Percentiles rank a stretch among this genome's conserved stretches.
Evolutionary conservation across 2,797 vertebrate species (phyloP).

Genomic region (Enteromius viviparus): DNA sequence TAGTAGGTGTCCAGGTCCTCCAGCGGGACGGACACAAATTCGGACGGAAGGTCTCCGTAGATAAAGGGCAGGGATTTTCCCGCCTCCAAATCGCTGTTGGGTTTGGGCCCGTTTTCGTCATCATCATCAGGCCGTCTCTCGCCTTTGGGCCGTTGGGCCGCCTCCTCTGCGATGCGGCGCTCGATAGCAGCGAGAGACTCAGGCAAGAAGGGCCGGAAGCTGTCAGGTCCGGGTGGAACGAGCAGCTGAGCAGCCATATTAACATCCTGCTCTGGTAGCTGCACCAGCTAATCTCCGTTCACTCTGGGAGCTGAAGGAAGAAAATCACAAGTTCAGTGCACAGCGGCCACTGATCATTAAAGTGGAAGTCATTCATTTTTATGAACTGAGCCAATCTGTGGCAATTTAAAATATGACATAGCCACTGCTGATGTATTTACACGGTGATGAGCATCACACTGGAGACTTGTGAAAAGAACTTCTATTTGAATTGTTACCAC

Average conservation of each 20-base stretch:
- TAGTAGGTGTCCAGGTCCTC: conserved; percentile 96
- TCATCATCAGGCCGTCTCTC: conserved; percentile 81
- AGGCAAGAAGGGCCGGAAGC: conserved; percentile 92
- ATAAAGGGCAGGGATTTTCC: conserved; percentile 96
- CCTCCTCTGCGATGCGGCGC: conserved; percentile 90
- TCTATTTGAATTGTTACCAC: not conserved
- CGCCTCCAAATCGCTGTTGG: conserved; percentile 97
- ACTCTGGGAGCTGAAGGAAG: conserved; percentile 69
- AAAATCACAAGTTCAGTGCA: not conserved
- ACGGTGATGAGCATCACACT: not conserved
- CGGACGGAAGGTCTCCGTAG: conserved; percentile 89
- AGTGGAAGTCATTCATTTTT: not conserved
- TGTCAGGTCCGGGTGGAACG: conserved; percentile 98
- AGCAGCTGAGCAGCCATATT: conserved; percentile 97
- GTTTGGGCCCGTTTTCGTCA: conserved; percentile 90
- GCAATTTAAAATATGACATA: not conserved
- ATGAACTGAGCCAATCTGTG: not conserved
- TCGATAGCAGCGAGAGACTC: conserved; percentile 96
- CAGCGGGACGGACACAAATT: conserved; percentile 91
- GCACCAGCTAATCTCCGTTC: conserved; percentile 60
- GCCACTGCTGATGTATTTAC: not conserved
- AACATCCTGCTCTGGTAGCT: conserved; percentile 93
- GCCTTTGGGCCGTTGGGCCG: conserved; percentile 85
- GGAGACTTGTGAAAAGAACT: not conserved
- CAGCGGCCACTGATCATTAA: not conserved